Evolutionary conservation across 1,140 invertebrate genomes (phyloP).

Genomic region (Drosophila sp.): DNA sequence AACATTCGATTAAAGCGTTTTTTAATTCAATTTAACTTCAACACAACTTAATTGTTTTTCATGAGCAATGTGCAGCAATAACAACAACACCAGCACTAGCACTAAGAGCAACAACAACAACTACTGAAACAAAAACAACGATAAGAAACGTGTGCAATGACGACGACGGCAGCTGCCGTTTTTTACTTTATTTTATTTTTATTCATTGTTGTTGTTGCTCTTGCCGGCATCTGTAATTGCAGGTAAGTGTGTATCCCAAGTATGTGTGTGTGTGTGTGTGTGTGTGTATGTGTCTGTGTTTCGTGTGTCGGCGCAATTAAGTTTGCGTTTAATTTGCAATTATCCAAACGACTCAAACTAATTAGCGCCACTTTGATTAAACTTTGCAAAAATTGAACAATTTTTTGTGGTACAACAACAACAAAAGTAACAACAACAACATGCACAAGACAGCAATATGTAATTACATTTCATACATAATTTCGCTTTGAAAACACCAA

Average conservation of each 20-base stretch:
- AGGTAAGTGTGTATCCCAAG: slow-evolving; percentile 23
- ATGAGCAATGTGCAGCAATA: slow-evolving; percentile 45
- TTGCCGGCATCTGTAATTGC: slow-evolving; percentile 56
- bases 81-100: too few relatives aligned
- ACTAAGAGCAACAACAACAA: slow-evolving; percentile 22
- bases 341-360: slow-evolving; percentile 83
- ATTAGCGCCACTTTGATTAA: slow-evolving; percentile 83
- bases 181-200: slow-evolving; percentile 44
- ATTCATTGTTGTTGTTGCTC: slow-evolving; percentile 22
- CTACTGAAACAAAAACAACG: slow-evolving; percentile 16
- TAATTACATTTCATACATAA: slow-evolving; percentile 26
- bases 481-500: slow-evolving; percentile 5
- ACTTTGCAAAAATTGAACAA: slow-evolving; percentile 64
- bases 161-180: slow-evolving; percentile 28
- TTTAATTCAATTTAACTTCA: slow-evolving; percentile 77
- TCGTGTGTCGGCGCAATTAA: slow-evolving; percentile 82
- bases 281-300: slow-evolving; percentile 48
- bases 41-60: slow-evolving; percentile 70
- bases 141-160: slow-evolving; percentile 36
- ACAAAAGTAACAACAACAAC: slow-evolving; percentile 4
- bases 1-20: slow-evolving; percentile 52
- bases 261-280: slow-evolving; percentile 28
- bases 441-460: slow-evolving; percentile 9
- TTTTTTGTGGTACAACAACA: slow-evolving; percentile 30
- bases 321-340: slow-evolving; percentile 83